Evolutionary conservation across 2,888 invertebrate genomes (phyloP), one percentile per base, ranked within the genome.

Genomic region (Mamestra brassicae): DNA sequence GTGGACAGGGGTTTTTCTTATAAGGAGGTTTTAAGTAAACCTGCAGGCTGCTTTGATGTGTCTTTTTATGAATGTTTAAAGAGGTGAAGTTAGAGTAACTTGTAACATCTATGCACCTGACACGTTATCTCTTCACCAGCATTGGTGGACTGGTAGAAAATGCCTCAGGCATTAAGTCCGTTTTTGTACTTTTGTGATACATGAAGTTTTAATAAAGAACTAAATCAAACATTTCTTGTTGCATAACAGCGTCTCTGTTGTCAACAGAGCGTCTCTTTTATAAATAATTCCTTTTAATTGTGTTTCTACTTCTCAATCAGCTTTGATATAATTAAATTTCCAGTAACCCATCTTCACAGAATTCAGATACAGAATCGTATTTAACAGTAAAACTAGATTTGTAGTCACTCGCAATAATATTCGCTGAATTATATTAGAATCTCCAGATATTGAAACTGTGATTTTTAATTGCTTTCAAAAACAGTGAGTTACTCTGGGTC

Each of bases 361-460:
- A 74, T 57, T 68, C 52, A 62, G 52, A 71, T 45, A 45, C 34
- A 45, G 34, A 45, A 69, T 71, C 26, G 10, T 65, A 69, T 69
- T 62, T 69, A 80, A 84, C 84, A 55, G 81, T 74, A 54, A 66
- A 61, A 62, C 17, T 15, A 66, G 63, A 75, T 66, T 38, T 47
- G 62, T 26, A 68, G 69, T 66, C 85, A 81, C 71, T 74, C 67
- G 65, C 65, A 54, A 66, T 74, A 67, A 83, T 84, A 54, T 80
- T 84, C 71, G 84, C 55, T 36, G 81, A 69, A 66, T 76, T 69
- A 71, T 54, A 71, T 74, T 74, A 80, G 47, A 79, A 65, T 71
- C 57, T 76, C 55, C 50, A 57, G 42, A n/a, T 54, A 36, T 63
- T 47, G 3, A 38, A 74, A 58, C 55, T 62, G 66, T 55, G 13